Evolutionary conservation across 2,888 invertebrate species (phyloP).

Genomic region (Drosophila anomelani): DNA sequence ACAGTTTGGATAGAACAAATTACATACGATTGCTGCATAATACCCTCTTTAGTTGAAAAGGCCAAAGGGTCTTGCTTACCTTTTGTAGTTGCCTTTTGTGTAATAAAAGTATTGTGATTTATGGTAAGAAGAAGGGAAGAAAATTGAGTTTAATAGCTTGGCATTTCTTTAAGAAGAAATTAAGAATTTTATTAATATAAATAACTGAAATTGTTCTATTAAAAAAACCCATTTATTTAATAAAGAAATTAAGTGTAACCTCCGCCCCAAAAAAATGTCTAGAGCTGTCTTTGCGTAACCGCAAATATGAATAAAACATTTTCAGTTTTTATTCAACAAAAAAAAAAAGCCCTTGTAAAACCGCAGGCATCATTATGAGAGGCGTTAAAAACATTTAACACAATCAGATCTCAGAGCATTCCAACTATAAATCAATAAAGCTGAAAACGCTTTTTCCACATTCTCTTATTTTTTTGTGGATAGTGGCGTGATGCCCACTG

Average conservation of each 20-base stretch:
- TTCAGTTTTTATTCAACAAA: constrained; percentile 7
- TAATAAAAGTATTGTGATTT: background rate
- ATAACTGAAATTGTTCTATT: background rate
- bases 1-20: constrained; percentile 24
- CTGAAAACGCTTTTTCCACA: constrained; percentile 34
- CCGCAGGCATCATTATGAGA: constrained; percentile 55
- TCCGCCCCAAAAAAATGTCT: background rate
- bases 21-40: constrained; percentile 30
- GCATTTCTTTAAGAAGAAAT: background rate
- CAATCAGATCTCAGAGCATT: constrained; percentile 31
- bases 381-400: constrained; percentile 58
- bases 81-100: constrained; percentile 5
- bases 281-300: constrained; percentile 13
- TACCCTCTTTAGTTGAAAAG: constrained; percentile 21
- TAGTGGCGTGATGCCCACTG: constrained; percentile 17
- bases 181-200: background rate
- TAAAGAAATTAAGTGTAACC: constrained; percentile 1
- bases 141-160: background rate
- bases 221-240: background rate
- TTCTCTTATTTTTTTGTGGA: constrained; percentile 11
- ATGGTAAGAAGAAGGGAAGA: background rate
- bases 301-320: constrained; percentile 4
- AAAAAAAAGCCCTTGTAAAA: constrained; percentile 38
- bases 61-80: background rate
- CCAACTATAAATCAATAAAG: constrained; percentile 63